These are phyloP conservation scores for Bujurquina vittata DNA, from an alignment of 2,113 vertebrate genomes.

Conservation along the genomic window DNA sequence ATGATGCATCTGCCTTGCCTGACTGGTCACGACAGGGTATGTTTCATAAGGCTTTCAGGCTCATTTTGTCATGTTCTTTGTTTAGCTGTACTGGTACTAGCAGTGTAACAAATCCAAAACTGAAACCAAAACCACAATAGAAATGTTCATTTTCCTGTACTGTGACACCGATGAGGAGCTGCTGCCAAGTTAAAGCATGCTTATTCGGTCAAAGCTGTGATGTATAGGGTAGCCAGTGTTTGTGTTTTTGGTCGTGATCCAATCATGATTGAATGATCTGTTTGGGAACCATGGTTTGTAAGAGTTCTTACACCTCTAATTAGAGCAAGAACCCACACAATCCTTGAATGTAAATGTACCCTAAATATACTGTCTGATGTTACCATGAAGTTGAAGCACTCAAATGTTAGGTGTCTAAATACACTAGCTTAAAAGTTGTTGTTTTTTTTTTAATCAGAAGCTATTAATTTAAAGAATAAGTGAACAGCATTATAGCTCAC, in stretches of 20 bases:
- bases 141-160: too few species aligned
- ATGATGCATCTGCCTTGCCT: conserved; percentile 72
- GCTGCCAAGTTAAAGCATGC: too few species aligned
- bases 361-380: neutral
- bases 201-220: too few species aligned
- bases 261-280: too few species aligned
- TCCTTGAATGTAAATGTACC: neutral
- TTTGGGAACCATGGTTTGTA: too few species aligned
- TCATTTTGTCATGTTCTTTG: neutral
- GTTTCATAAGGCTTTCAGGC: neutral
- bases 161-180: too few species aligned
- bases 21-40: conserved; percentile 76
- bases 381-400: neutral
- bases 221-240: too few species aligned
- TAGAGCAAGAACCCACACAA: neutral
- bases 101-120: too few species aligned
- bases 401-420: neutral
- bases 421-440: neutral
- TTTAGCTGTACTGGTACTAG: neutral
- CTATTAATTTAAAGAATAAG: neutral
- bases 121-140: too few species aligned
- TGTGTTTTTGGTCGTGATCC: too few species aligned
- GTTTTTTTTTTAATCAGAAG: neutral
- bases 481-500: too few species aligned
- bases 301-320: neutral